Evolutionary conservation across 2,888 invertebrate species (phyloP).

Genomic region (Chaetoderma sp.): DNA sequence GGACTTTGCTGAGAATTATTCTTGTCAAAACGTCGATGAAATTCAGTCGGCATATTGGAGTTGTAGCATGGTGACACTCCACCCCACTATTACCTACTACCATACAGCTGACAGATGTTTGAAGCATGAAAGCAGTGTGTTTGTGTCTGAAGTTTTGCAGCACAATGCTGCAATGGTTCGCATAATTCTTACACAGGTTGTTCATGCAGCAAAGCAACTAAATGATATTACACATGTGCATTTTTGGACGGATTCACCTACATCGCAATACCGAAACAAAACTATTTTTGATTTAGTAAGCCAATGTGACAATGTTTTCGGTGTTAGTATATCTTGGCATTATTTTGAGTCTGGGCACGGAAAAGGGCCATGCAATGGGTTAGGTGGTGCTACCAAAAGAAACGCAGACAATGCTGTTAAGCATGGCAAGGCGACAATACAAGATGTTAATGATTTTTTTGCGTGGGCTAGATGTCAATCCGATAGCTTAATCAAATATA

Average conservation of each 20-base stretch:
- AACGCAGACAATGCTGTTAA: constrained; percentile 17
- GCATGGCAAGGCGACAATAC: constrained; percentile 8
- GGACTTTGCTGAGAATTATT: constrained; percentile 35
- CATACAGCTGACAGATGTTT: no score
- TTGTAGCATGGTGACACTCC: no score
- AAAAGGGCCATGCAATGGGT: constrained; percentile 30
- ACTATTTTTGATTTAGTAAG: constrained; percentile 1
- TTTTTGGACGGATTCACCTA: constrained; percentile 15
- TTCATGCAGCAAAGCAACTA: no score
- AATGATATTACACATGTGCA: constrained; percentile 2
- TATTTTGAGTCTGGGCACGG: constrained; percentile 22
- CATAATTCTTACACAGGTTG: constrained; percentile 13
- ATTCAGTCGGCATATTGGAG: constrained; percentile 34
- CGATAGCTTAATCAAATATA: no score
- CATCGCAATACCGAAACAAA: no score
- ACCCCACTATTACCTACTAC: constrained; percentile 17
- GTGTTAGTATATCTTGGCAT: constrained; percentile 18
- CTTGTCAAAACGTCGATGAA: constrained; percentile 23
- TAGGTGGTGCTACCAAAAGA: constrained; percentile 16
- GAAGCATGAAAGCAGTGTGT: constrained; percentile 16
- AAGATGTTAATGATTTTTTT: constrained; percentile 19
- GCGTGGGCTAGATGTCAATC: constrained; percentile 11
- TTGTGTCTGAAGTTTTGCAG: constrained; percentile 17
- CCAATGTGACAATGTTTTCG: neutral
- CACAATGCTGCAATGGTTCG: constrained; percentile 16